These are phyloP conservation scores for Gavia stellata DNA, from an alignment of 2,113 vertebrate species.

Conservation along the genomic window DNA sequence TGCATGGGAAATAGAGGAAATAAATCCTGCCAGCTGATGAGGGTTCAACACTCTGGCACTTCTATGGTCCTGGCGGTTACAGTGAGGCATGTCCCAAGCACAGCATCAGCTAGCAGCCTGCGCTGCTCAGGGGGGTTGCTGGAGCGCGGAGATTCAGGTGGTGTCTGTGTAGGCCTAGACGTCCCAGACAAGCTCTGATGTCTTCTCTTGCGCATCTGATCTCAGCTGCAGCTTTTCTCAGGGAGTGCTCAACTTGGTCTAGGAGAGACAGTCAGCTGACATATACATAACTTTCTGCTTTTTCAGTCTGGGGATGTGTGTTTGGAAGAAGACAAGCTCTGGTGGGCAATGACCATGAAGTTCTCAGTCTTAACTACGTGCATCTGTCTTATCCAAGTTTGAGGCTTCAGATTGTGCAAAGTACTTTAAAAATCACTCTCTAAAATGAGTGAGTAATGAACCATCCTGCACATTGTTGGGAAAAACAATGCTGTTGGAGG, in stretches of 20 bases:
- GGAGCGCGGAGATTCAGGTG: not conserved
- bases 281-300: not conserved
- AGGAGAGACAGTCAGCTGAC: not conserved
- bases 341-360: not conserved
- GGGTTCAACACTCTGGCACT: not conserved
- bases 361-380: not conserved
- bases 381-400: not conserved
- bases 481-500: not conserved
- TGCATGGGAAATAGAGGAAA: not conserved
- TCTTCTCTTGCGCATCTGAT: not conserved
- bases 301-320: not conserved
- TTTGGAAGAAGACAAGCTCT: not conserved
- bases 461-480: not conserved
- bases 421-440: not conserved
- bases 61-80: not conserved
- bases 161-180: not conserved
- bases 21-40: not conserved
- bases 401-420: not conserved
- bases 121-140: not conserved
- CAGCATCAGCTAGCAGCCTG: not conserved
- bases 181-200: not conserved
- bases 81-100: not conserved
- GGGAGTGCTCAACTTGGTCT: not conserved
- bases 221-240: not conserved
- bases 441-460: not conserved